Percentiles rank a stretch among this genome's conserved stretches.
phyloP scores from a whole-genome alignment of 2,888 invertebrate species.

The Ophraella communa region DNA sequence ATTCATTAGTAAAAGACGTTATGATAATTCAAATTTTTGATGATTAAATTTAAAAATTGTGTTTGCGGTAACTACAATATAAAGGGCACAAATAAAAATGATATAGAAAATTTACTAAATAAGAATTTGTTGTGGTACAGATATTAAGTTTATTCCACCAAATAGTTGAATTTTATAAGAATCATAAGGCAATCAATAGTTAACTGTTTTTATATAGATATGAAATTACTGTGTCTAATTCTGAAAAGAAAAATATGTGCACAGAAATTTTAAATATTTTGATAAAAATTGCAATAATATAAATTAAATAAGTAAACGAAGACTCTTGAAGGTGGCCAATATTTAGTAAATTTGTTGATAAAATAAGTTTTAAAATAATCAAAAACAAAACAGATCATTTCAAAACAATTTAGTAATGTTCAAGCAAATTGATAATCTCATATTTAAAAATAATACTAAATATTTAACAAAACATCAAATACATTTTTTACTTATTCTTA shows the following conservation, averaged over 20 bases:
- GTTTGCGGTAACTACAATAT: constrained; percentile 51
- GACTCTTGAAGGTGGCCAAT: constrained; percentile 29
- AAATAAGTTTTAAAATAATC: neutral
- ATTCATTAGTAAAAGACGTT: neutral
- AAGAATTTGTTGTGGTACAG: constrained; percentile 56
- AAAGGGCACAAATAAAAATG: constrained; percentile 60
- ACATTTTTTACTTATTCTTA: too few relatives aligned
- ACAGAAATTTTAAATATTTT: constrained; percentile 58
- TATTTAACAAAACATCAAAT: too few relatives aligned
- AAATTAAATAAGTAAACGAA: constrained; percentile 41
- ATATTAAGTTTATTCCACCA: constrained; percentile 51
- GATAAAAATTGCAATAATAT: constrained; percentile 59
- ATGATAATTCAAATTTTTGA: neutral
- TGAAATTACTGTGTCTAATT: constrained; percentile 59
- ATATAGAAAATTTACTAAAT: constrained; percentile 51
- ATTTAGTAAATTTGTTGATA: neutral
- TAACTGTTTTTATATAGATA: constrained; percentile 54
- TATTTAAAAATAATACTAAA: too few relatives aligned
- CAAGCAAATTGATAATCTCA: too few relatives aligned
- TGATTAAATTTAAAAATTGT: neutral
- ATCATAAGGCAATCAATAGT: constrained; percentile 58
- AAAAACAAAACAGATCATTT: neutral
- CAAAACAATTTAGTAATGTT: too few relatives aligned
- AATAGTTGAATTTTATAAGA: constrained; percentile 49
- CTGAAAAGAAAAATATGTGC: constrained; percentile 55